phyloP scores from a whole-genome alignment of 1,140 invertebrate genomes.

The Drosophila bocqueti region DNA sequence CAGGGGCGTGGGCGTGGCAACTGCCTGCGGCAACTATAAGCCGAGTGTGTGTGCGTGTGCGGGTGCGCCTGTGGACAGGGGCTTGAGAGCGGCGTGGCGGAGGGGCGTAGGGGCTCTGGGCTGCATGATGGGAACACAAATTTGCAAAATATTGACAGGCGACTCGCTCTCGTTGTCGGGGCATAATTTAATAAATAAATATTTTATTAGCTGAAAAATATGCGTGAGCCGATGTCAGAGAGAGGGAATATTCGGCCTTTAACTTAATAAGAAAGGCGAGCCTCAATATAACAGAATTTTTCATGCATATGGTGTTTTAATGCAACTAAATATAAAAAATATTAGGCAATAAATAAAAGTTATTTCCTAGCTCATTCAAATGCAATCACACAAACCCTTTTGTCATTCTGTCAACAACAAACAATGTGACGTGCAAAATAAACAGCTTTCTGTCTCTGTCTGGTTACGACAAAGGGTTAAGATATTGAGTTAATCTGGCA shows the following conservation, averaged over 20 bases:
- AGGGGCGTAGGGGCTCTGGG: not conserved
- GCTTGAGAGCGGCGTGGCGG: not conserved
- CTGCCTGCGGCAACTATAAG: slow-evolving; percentile 24
- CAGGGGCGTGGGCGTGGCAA: not conserved
- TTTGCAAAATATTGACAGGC: slow-evolving; percentile 78
- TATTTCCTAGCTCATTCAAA: not conserved
- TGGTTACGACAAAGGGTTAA: not conserved
- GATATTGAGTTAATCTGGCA: not conserved
- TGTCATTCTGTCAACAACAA: not conserved
- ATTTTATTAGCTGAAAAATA: slow-evolving; percentile 73
- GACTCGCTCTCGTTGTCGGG: slow-evolving; percentile 38
- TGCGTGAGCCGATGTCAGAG: slow-evolving; percentile 25
- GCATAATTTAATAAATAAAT: slow-evolving; percentile 79
- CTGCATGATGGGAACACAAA: slow-evolving; percentile 58
- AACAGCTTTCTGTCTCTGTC: not conserved
- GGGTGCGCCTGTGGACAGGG: not conserved
- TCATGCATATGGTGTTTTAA: not conserved
- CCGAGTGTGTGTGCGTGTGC: slow-evolving; percentile 13
- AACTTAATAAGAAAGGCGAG: not conserved
- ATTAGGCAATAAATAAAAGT: not conserved
- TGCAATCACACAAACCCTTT: not conserved
- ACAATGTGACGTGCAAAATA: not conserved
- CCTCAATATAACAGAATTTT: not conserved
- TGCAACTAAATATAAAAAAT: slow-evolving; percentile 1
- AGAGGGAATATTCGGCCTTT: slow-evolving; percentile 7